These are phyloP conservation scores for Meiosimyza platycephala DNA, from an alignment of 2,888 invertebrate species.

Conservation along the genomic window DNA sequence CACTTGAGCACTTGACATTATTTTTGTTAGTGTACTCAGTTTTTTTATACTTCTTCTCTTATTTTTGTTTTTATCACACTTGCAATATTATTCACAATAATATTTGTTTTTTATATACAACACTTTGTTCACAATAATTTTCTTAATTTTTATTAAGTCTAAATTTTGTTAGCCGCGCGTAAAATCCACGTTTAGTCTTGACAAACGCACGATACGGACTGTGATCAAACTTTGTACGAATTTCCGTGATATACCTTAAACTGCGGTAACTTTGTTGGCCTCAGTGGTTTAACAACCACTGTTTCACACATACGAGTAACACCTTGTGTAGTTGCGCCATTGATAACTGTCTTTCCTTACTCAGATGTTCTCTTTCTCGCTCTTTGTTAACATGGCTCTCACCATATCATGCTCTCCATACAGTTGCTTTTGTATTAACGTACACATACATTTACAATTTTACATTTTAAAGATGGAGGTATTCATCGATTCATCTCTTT, in stretches of 20 bases:
- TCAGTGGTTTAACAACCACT: slow-evolving; percentile 20
- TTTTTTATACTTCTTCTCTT: slow-evolving; percentile 17
- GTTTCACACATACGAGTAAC: background rate
- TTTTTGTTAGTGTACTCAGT: slow-evolving; percentile 10
- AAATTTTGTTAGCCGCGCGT: background rate
- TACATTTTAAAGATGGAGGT: slow-evolving; percentile 59
- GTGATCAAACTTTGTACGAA: slow-evolving; percentile 50
- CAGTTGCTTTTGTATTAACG: background rate
- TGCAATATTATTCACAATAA: slow-evolving; percentile 3
- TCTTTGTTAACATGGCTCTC: background rate
- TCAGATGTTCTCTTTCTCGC: background rate
- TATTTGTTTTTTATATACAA: slow-evolving; percentile 26
- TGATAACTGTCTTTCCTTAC: background rate
- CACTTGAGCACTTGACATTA: slow-evolving; percentile 67
- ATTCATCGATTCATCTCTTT: slow-evolving; percentile 41
- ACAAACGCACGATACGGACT: slow-evolving; percentile 62
- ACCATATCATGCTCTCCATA: background rate
- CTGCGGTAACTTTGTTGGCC: slow-evolving; percentile 1
- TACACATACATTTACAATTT: background rate
- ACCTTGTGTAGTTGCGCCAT: slow-evolving; percentile 13
- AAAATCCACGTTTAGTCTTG: slow-evolving; percentile 45
- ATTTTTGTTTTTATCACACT: background rate
- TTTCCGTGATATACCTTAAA: slow-evolving; percentile 54
- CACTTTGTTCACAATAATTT: slow-evolving; percentile 8
- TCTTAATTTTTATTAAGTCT: background rate